Evolutionary conservation across 2,797 vertebrate species (phyloP), one percentile per base, ranked within the genome.

Genomic region (Dipus sagitta): DNA sequence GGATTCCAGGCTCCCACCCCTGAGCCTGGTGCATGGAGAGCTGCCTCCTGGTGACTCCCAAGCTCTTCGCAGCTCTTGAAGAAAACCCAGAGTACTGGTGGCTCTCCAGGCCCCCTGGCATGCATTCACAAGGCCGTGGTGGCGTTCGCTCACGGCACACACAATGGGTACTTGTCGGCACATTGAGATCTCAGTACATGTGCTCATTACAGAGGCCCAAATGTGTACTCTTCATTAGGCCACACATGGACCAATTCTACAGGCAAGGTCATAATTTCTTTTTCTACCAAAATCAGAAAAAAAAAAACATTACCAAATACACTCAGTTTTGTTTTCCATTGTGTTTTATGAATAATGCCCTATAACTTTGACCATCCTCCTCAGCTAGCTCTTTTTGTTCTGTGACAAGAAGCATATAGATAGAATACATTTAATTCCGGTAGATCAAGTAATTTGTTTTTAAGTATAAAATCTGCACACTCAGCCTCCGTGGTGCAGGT

Each of bases 401-500:
- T 0, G 71, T 32, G 38, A 72, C 86, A 83, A 83, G 82, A 88
- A 86, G 76, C 82, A 21, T 70, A 64, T n/a, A 93, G 65, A 87
- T 42, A 88, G 80, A 38, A 83, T 87, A 90, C 77, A 17, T 26
- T 77, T 13, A 74, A 34, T 88, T 70, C 72, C 83, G 80, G 64
- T 47, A 85, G 89, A 26, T 82, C 75, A 68, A 77, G 65, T 52
- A 58, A 6, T 24, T 90, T 94, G 78, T 74, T 68, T 95, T 80
- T n/a, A 95, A 94, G 71, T 88, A 52, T 6, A 18, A 81, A 68
- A 68, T 4, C 67, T 28, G 67, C 94, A 78, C 84, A 83, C 0
- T 20, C 95, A 4, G 0, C 95, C 92, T 0, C 7, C 18, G 47
- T 82, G 42, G 34, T 96, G 96, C 97, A 97, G 97, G 96, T 98